phyloP scores from a whole-genome alignment of 2,888 invertebrate species.

The Hypolimnas misippus region DNA sequence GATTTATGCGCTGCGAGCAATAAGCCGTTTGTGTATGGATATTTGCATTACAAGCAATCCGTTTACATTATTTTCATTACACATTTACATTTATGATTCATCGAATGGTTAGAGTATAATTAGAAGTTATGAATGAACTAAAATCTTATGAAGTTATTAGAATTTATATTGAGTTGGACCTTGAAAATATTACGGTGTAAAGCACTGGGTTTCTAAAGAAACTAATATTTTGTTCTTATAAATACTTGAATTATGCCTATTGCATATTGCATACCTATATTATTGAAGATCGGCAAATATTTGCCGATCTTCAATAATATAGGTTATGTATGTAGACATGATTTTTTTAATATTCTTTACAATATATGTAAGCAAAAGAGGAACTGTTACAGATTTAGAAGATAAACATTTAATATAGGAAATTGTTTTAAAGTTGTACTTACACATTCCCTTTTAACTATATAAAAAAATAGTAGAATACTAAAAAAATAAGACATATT shows the following conservation, averaged over 20 bases:
- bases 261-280: too few relatives aligned
- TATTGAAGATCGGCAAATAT: too few relatives aligned
- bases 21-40: slow-evolving; percentile 33
- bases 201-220: background rate
- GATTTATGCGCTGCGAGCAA: slow-evolving; percentile 36
- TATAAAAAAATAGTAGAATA: too few relatives aligned
- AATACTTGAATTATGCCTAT: background rate
- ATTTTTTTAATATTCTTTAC: too few relatives aligned
- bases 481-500: background rate
- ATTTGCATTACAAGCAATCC: slow-evolving; percentile 36
- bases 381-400: too few relatives aligned
- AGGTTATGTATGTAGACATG: too few relatives aligned
- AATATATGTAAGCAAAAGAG: too few relatives aligned
- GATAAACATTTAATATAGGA: too few relatives aligned
- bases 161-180: background rate
- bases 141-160: background rate
- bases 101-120: slow-evolving; percentile 17
- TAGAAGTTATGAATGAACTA: slow-evolving; percentile 12
- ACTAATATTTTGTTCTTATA: background rate
- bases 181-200: background rate
- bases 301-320: too few relatives aligned
- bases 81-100: slow-evolving; percentile 37
- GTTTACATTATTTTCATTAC: slow-evolving; percentile 38
- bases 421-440: too few relatives aligned
- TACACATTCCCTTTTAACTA: too few relatives aligned